Evolutionary conservation across 92 coral and sea anemone genomes (phyloP).

Genomic region (Micromussa lordhowensis): DNA sequence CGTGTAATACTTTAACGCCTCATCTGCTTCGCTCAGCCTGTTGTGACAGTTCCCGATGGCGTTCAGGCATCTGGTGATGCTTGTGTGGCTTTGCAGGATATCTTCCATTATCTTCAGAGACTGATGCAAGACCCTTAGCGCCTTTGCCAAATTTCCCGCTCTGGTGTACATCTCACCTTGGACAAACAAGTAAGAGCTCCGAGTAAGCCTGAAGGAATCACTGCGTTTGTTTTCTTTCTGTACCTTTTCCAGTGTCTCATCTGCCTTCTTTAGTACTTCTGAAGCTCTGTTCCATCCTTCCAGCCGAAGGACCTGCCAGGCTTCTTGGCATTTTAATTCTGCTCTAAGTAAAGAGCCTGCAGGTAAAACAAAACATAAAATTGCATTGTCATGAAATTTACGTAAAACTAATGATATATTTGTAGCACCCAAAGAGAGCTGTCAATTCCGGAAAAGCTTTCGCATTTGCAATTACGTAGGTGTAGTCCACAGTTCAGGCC

Average conservation of each 20-base stretch:
- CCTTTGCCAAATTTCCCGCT: conserved; percentile 5
- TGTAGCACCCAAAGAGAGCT: too few relatives aligned
- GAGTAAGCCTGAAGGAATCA: conserved; percentile 13
- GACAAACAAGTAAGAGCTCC: conserved; percentile 8
- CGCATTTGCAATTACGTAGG: too few relatives aligned
- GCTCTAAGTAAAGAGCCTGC: conserved; percentile 22
- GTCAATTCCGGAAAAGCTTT: too few relatives aligned
- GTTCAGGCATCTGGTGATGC: conserved; percentile 60
- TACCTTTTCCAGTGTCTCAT: background rate
- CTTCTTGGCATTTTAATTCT: conserved; percentile 44
- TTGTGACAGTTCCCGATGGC: conserved; percentile 68
- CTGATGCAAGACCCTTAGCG: background rate
- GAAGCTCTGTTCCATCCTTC: conserved; percentile 42
- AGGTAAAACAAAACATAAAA: background rate
- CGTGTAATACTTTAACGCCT: conserved; percentile 46
- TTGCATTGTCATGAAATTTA: too few relatives aligned
- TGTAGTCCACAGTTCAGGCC: too few relatives aligned
- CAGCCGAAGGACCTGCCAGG: conserved; percentile 28
- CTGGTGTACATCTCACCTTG: conserved; percentile 25
- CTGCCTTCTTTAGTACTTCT: conserved; percentile 6
- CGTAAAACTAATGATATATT: background rate
- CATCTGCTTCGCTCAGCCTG: conserved; percentile 19
- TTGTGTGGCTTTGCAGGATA: conserved; percentile 55
- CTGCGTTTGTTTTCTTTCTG: conserved; percentile 6
- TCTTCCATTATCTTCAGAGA: conserved; percentile 36